Evolutionary conservation across 2,113 vertebrate genomes (phyloP).

Genomic region (Rhombomys opimus): DNA sequence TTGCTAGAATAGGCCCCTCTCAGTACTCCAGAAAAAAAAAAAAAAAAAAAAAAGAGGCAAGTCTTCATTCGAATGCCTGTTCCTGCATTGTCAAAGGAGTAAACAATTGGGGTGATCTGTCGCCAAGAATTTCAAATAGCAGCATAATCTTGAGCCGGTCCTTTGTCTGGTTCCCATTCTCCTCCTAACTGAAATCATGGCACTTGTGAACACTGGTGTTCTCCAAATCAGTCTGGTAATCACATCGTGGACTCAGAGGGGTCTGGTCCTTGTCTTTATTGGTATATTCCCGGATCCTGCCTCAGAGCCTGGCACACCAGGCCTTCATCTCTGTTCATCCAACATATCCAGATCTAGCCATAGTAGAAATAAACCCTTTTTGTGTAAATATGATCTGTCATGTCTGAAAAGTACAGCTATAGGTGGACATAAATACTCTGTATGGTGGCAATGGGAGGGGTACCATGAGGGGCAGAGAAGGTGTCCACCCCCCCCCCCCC

Average conservation of each 20-base stretch:
- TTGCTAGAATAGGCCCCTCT: neutral
- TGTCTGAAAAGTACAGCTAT: constrained; percentile 20
- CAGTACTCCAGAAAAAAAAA: neutral
- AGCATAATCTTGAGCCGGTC: constrained; percentile 1
- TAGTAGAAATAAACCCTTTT: constrained; percentile 32
- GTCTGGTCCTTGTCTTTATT: neutral
- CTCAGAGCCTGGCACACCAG: neutral
- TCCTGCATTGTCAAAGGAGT: neutral
- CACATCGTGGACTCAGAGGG: neutral
- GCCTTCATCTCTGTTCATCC: neutral
- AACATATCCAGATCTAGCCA: constrained; percentile 30
- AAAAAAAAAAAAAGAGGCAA: neutral
- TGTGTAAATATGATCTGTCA: neutral
- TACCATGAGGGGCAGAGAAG: neutral
- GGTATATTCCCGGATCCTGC: neutral
- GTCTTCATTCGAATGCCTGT: neutral
- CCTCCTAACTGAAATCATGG: neutral
- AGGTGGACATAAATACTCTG: neutral
- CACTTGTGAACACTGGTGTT: neutral
- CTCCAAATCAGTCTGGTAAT: neutral
- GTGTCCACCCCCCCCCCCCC: neutral
- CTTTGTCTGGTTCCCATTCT: constrained; percentile 21
- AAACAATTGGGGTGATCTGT: neutral
- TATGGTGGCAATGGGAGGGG: neutral
- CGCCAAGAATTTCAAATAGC: neutral